These are phyloP conservation scores for Subacronicta megacephala DNA, from an alignment of 2,888 invertebrate genomes.

Conservation along the genomic window DNA sequence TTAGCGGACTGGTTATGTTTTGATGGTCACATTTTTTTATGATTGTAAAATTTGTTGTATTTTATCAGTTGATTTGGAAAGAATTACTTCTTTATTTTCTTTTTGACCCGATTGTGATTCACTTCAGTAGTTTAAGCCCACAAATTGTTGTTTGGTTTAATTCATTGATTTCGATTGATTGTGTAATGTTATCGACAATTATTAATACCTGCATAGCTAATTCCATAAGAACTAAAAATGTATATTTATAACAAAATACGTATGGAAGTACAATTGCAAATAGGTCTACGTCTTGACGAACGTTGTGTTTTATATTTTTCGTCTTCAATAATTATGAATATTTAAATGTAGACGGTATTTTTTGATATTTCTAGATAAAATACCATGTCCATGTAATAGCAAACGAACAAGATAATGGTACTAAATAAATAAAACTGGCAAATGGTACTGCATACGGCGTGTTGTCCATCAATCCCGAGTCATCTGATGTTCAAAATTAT, in stretches of 20 bases:
- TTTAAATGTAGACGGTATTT: slow-evolving; percentile 80
- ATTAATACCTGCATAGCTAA: slow-evolving; percentile 74
- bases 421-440: too few species aligned
- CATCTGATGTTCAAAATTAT: slow-evolving; percentile 89
- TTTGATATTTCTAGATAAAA: slow-evolving; percentile 82
- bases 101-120: slow-evolving; percentile 79
- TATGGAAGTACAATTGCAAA: slow-evolving; percentile 88
- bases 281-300: slow-evolving; percentile 77
- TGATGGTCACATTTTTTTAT: slow-evolving; percentile 84
- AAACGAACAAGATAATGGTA: slow-evolving; percentile 69
- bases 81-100: slow-evolving; percentile 70
- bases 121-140: slow-evolving; percentile 75
- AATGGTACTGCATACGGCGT: slow-evolving; percentile 64
- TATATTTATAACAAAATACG: slow-evolving; percentile 87
- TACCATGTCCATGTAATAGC: slow-evolving; percentile 82
- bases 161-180: slow-evolving; percentile 70
- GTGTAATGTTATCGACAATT: slow-evolving; percentile 68
- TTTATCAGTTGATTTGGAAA: slow-evolving; percentile 83
- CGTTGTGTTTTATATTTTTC: slow-evolving; percentile 76
- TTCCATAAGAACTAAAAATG: slow-evolving; percentile 78
- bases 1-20: slow-evolving; percentile 85
- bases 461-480: slow-evolving; percentile 78
- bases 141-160: slow-evolving; percentile 78
- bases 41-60: slow-evolving; percentile 87
- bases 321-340: slow-evolving; percentile 73